Evolutionary conservation across 2,113 vertebrate genomes (phyloP).

Genomic region (Noctilio leporinus): DNA sequence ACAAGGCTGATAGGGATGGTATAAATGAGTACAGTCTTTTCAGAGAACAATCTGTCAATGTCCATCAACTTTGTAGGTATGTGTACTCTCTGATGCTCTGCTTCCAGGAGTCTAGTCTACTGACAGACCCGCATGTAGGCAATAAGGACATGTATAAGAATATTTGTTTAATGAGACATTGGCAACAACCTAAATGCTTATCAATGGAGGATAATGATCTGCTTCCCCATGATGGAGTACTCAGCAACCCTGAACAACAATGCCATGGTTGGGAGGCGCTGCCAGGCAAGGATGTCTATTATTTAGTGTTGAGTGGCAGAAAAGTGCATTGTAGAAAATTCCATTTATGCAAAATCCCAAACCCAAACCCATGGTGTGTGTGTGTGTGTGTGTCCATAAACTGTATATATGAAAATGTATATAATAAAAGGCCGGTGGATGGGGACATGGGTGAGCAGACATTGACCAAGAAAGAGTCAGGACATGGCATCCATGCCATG

Average conservation of each 20-base stretch:
- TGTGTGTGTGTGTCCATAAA: background rate
- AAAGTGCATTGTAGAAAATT: background rate
- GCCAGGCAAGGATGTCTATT: background rate
- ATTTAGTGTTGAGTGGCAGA: background rate
- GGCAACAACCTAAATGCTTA: background rate
- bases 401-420: background rate
- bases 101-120: background rate
- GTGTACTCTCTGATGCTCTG: background rate
- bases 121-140: background rate
- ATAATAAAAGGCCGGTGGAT: background rate
- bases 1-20: background rate
- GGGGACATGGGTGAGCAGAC: background rate
- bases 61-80: background rate
- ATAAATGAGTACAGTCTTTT: background rate
- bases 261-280: rapidly evolving
- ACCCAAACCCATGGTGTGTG: background rate
- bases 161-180: background rate
- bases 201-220: background rate
- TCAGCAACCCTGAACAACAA: background rate
- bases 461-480: background rate
- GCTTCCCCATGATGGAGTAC: background rate
- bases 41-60: background rate
- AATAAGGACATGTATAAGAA: background rate
- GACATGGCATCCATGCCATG: background rate
- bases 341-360: background rate